phyloP scores from a whole-genome alignment of 2,113 vertebrate genomes.

The Mus musculus region GRCm39 chr6:123953501-123954000 shows the following conservation, averaged over 20 bases:
- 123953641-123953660: neutral
- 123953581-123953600: neutral
- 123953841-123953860: neutral
- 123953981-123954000: neutral
- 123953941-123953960: neutral
- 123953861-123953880: neutral
- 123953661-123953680: neutral
- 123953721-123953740: neutral
- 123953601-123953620: neutral
- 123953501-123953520: neutral
- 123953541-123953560: neutral
- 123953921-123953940: neutral
- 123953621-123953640: neutral
- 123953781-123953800: neutral
- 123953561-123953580: constrained; percentile 8
- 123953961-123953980: neutral
- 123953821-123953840: neutral
- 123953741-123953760: no score
- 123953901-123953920: neutral
- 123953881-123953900: no score
- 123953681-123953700: no score
- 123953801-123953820: neutral
- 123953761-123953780: neutral
- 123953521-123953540: no score
- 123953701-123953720: neutral